Evolutionary conservation across 1,140 invertebrate species (phyloP).

Genomic region (Drosophila yakuba): DNA sequence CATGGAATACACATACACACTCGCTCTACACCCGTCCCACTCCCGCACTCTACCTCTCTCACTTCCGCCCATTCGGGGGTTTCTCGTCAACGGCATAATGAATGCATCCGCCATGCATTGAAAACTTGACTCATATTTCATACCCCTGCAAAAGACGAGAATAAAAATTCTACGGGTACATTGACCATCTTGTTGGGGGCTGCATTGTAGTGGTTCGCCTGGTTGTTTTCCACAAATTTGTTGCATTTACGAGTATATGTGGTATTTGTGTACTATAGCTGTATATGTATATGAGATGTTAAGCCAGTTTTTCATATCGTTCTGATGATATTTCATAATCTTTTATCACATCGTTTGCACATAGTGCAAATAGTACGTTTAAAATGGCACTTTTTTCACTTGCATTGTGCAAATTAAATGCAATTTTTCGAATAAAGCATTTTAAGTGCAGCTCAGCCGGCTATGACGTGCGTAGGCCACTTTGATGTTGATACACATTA

Average conservation of each 20-base stretch:
- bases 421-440: conserved; percentile 55
- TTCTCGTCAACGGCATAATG: conserved; percentile 78
- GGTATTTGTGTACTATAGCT: background rate
- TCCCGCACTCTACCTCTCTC: background rate
- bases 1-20: conserved; percentile 21
- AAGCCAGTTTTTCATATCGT: conserved; percentile 65
- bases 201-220: conserved; percentile 32
- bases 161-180: conserved; percentile 52
- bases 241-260: conserved; percentile 6
- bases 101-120: conserved; percentile 84
- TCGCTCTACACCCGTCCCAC: background rate
- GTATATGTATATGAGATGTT: conserved; percentile 47
- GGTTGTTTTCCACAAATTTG: conserved; percentile 34
- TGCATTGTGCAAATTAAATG: conserved; percentile 60
- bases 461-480: conserved; percentile 46
- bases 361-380: conserved; percentile 1
- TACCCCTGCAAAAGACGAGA: conserved; percentile 50
- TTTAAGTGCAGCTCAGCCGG: conserved; percentile 63
- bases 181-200: conserved; percentile 77
- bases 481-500: conserved; percentile 54
- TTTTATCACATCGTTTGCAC: conserved; percentile 4
- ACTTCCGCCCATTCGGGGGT: background rate
- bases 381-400: conserved; percentile 29
- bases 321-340: conserved; percentile 68
- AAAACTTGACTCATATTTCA: conserved; percentile 84